phyloP scores from a whole-genome alignment of 2,888 invertebrate species.

The Drosophila tanythrix region DNA sequence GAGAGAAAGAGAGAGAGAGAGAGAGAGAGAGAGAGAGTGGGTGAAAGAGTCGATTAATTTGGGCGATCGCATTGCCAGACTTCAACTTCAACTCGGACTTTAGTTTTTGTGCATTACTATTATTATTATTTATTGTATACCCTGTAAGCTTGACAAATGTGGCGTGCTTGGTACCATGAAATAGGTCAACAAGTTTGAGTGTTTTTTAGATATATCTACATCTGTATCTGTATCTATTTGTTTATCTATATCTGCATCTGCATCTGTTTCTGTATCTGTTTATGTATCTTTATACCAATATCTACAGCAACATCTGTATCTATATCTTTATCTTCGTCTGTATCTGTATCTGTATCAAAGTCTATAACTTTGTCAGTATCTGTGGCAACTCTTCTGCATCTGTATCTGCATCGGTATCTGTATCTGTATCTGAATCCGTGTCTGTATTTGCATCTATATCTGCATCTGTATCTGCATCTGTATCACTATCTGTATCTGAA shows the following conservation, averaged over 20 bases:
- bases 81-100: constrained; percentile 44
- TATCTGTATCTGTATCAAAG: neutral
- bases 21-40: constrained; percentile 16
- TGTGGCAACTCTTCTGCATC: neutral
- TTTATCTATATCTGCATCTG: neutral
- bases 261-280: neutral
- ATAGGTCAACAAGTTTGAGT: neutral
- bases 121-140: constrained; percentile 64
- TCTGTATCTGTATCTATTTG: neutral
- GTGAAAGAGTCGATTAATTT: constrained; percentile 72
- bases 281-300: too few species aligned
- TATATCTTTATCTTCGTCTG: neutral
- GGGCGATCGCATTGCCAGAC: constrained; percentile 50
- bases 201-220: neutral
- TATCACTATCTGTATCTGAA: neutral
- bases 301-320: neutral
- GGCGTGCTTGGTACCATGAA: neutral
- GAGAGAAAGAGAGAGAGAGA: neutral
- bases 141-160: neutral
- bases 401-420: neutral
- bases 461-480: neutral
- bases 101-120: constrained; percentile 61
- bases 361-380: neutral
- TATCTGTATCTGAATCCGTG: neutral
- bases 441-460: neutral